Evolutionary conservation across 2,888 invertebrate species (phyloP), one percentile per base, ranked within the genome.

Genomic region (Allacma fusca): DNA sequence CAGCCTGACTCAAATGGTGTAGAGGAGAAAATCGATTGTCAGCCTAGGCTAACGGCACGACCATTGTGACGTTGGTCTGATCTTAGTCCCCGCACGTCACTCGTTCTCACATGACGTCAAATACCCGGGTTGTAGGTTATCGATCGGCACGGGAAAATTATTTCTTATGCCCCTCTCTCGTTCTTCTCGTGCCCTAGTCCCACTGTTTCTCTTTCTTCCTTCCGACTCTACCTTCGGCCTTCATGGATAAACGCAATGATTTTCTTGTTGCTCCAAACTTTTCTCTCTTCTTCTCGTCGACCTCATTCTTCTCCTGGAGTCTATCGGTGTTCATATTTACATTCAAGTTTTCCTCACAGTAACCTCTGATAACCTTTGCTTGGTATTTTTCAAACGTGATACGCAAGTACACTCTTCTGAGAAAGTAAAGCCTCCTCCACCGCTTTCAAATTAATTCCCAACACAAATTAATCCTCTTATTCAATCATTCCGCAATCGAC

Each of bases 21-120:
- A 12, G 59, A 19, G 44, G 57, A 26, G 59, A 67, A 75, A 75
- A 82, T 81, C 79, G 81, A 83, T 81, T 78, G 62, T 69, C 34
- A 73, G 79, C 78, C 83, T 83, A 83, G 82, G 82, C 77, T 83
- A 83, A 83, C 81, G 76, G 76, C 62, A 76, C 74, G 80, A 76
- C 65, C 74, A 77, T 83, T 83, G 83, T 83, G 83, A 83, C 82
- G 83, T 83, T 80, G 80, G 77, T 76, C 67, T 67, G 80, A 73
- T 62, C 73, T 57, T 64, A 59, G 44, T 78, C 77, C 40, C 44
- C 80, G 79, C 79, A 83, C 82, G 83, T 83, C 83, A 83, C 82
- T 69, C 80, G 80, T 64, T 64, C 65, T 75, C 67, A 43, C 69
- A 81, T 84, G 82, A 84, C 84, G 84, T 83, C 83, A 82, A 82